Percentiles rank a stretch among this genome's conserved stretches.
These are phyloP conservation scores for Eudasyphora cyanicolor DNA, from an alignment of 2,888 invertebrate genomes.

Conservation along the genomic window DNA sequence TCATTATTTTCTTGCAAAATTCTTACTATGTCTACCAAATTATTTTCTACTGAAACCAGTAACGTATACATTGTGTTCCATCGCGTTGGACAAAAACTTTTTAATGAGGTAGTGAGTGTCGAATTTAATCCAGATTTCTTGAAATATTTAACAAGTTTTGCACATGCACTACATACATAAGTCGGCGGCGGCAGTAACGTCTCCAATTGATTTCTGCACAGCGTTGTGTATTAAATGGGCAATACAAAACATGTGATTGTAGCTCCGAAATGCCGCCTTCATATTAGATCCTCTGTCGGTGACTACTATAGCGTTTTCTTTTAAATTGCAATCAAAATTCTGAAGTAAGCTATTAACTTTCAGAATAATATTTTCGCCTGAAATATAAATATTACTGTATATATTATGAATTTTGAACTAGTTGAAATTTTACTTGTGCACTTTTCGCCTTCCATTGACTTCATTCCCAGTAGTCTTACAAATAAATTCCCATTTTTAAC, in stretches of 20 bases:
- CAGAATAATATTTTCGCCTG: slow-evolving; percentile 48
- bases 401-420: neutral
- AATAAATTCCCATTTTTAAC: slow-evolving; percentile 54
- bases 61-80: slow-evolving; percentile 56
- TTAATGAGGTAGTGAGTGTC: slow-evolving; percentile 24
- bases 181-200: slow-evolving; percentile 42
- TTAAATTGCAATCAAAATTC: slow-evolving; percentile 45
- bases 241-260: slow-evolving; percentile 55
- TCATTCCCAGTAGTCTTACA: slow-evolving; percentile 46
- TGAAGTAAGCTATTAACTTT: slow-evolving; percentile 46
- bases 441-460: slow-evolving; percentile 52
- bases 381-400: neutral
- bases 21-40: slow-evolving; percentile 46
- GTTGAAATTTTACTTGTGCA: slow-evolving; percentile 49
- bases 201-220: slow-evolving; percentile 51
- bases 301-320: slow-evolving; percentile 48
- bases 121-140: slow-evolving; percentile 43
- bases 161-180: slow-evolving; percentile 30
- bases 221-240: slow-evolving; percentile 55
- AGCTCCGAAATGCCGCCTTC: slow-evolving; percentile 44
- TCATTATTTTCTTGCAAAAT: slow-evolving; percentile 46
- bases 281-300: slow-evolving; percentile 58
- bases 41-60: too few species aligned
- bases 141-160: slow-evolving; percentile 51
- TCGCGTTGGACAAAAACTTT: slow-evolving; percentile 44